Evolutionary conservation across 2,888 invertebrate genomes (phyloP).

Genomic region (Habroteleia sp.): DNA sequence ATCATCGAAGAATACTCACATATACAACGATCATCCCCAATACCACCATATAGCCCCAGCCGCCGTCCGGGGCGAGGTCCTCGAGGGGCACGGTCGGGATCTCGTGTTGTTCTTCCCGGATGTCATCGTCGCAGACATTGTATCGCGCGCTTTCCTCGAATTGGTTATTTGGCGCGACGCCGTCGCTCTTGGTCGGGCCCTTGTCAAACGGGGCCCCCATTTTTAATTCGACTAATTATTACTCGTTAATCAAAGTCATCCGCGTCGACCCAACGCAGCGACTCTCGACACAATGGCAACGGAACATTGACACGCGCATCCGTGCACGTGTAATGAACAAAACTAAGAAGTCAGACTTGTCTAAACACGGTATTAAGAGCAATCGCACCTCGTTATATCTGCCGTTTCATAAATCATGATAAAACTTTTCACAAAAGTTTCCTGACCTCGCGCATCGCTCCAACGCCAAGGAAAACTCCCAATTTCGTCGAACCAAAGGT

Average conservation of each 20-base stretch:
- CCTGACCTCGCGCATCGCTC: too few relatives aligned
- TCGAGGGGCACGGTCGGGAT: slow-evolving; percentile 4
- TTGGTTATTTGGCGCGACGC: slow-evolving; percentile 5
- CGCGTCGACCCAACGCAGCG: slow-evolving; percentile 2
- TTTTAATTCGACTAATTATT: slow-evolving; percentile 13
- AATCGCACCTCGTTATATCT: slow-evolving; percentile 53
- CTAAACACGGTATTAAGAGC: slow-evolving; percentile 53
- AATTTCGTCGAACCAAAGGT: too few relatives aligned
- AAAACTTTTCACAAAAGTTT: slow-evolving; percentile 45
- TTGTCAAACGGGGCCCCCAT: slow-evolving; percentile 55
- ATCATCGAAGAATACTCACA: slow-evolving; percentile 83
- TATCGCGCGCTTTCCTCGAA: slow-evolving; percentile 13
- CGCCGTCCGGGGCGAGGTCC: slow-evolving; percentile 88
- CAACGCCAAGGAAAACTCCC: too few relatives aligned
- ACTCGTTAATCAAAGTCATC: slow-evolving; percentile 21
- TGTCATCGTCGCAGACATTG: slow-evolving; percentile 16
- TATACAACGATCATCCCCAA: slow-evolving; percentile 91
- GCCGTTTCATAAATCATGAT: slow-evolving; percentile 59
- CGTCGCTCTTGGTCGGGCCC: slow-evolving; percentile 43
- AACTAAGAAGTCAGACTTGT: slow-evolving; percentile 53
- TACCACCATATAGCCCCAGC: slow-evolving; percentile 95
- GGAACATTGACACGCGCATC: slow-evolving; percentile 56
- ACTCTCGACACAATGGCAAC: slow-evolving; percentile 21
- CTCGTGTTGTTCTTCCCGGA: slow-evolving; percentile 7
- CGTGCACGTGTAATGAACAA: slow-evolving; percentile 56